These are phyloP conservation scores for Netelia virgata DNA, from an alignment of 2,888 invertebrate genomes.

Conservation along the genomic window DNA sequence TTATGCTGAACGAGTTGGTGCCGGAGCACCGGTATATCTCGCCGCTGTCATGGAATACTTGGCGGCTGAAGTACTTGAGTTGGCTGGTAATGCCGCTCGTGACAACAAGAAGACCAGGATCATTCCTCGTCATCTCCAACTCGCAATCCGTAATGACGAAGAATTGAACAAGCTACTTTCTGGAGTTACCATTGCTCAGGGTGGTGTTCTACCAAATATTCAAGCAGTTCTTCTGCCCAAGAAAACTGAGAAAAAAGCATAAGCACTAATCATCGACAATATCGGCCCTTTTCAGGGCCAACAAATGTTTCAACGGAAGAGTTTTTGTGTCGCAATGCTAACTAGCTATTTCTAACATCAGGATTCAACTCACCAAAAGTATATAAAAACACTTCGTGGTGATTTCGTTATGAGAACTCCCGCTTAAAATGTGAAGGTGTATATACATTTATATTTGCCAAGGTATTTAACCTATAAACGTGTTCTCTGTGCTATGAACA, in stretches of 20 bases:
- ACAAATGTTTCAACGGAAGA: background rate
- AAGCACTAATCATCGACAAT: background rate
- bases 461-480: too few species aligned
- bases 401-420: background rate
- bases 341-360: too few species aligned
- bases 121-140: background rate
- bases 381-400: background rate
- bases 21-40: background rate
- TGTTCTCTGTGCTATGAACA: too few species aligned
- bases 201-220: background rate
- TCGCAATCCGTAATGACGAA: background rate
- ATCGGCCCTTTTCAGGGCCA: slow-evolving; percentile 11
- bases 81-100: background rate
- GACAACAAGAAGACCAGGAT: slow-evolving; percentile 9
- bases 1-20: background rate
- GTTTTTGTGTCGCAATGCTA: background rate
- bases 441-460: too few species aligned
- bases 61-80: background rate
- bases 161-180: background rate
- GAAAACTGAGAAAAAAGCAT: background rate
- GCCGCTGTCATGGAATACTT: background rate
- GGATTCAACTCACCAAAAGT: too few species aligned
- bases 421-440: background rate
- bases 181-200: background rate
- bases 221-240: background rate